phyloP scores from a whole-genome alignment of 2,113 vertebrate genomes.

The Hippocampus mohnikei region DNA sequence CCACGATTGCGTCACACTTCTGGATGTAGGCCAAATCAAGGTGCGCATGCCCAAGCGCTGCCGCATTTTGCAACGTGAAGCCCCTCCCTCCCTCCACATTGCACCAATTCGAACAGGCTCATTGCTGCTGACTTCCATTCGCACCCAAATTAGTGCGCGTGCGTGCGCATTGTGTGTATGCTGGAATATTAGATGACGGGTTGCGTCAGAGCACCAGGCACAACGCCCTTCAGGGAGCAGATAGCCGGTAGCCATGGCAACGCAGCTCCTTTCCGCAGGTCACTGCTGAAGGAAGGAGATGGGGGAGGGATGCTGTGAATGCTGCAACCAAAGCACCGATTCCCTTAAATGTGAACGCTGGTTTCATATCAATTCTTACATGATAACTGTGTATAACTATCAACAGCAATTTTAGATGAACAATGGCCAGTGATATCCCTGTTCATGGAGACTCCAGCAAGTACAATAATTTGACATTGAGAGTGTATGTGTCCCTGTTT shows the following conservation, averaged over 20 bases:
- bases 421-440: background rate
- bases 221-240: constrained; percentile 21
- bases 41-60: constrained; percentile 35
- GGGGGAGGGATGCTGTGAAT: constrained; percentile 32
- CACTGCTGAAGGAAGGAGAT: constrained; percentile 44
- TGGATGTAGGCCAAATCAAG: constrained; percentile 35
- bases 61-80: constrained; percentile 36
- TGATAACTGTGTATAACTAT: background rate
- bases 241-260: constrained; percentile 63
- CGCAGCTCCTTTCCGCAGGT: constrained; percentile 37
- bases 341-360: background rate
- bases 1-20: constrained; percentile 9
- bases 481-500: background rate
- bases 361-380: background rate
- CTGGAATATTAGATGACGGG: constrained; percentile 24
- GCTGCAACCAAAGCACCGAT: constrained; percentile 18
- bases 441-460: background rate
- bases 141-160: background rate
- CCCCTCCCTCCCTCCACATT: background rate
- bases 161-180: background rate
- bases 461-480: background rate
- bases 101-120: constrained; percentile 1
- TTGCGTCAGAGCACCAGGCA: constrained; percentile 27
- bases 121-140: background rate
- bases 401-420: background rate